Percentiles rank a stretch among this genome's conserved stretches.
Evolutionary conservation across 2,113 vertebrate species (phyloP).

Genomic region (Anhinga rufa): DNA sequence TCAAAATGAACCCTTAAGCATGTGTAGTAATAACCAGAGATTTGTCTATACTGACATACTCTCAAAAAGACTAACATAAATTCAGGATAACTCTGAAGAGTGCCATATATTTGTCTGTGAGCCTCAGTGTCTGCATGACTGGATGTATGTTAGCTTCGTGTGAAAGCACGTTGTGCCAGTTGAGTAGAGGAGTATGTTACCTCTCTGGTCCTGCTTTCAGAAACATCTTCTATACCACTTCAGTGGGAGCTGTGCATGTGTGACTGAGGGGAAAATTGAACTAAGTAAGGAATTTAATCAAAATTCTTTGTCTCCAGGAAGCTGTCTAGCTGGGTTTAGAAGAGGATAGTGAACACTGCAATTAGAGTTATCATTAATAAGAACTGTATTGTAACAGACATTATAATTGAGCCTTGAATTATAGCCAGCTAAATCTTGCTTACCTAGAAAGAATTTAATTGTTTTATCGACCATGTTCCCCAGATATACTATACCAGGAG

Average conservation of each 20-base stretch:
- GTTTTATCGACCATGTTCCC: background rate
- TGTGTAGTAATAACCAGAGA: background rate
- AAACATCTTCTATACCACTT: background rate
- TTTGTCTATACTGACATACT: background rate
- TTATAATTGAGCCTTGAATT: background rate
- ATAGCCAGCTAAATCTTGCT: background rate
- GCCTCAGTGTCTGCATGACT: background rate
- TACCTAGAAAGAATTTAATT: background rate
- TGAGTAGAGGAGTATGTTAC: background rate
- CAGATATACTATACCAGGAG: background rate
- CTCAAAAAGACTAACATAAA: background rate
- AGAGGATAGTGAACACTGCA: background rate
- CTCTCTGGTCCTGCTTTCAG: background rate
- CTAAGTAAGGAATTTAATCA: background rate
- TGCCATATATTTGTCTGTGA: background rate
- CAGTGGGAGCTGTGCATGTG: background rate
- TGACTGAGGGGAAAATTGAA: background rate
- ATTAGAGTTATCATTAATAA: conserved; percentile 21
- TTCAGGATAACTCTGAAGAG: background rate
- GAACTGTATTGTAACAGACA: background rate
- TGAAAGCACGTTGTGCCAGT: background rate
- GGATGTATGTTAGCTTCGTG: background rate
- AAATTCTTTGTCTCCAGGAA: conserved; percentile 4
- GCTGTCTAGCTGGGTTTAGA: background rate
- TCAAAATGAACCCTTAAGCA: background rate